phyloP scores from a whole-genome alignment of 2,797 vertebrate genomes.

The Leucoraja ocellata region DNA sequence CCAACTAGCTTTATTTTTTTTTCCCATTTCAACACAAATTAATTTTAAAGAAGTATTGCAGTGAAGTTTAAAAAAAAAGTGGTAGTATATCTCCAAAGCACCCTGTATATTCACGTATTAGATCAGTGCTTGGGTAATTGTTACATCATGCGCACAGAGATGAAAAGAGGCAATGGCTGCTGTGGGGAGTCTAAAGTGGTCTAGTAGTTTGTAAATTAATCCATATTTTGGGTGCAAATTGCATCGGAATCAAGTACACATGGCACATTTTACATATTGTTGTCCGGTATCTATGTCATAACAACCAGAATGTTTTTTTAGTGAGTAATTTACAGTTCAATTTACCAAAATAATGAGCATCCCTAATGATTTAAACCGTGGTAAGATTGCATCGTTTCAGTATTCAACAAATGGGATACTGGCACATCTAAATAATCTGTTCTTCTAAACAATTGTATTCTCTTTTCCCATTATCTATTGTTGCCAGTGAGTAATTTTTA shows the following conservation, averaged over 20 bases:
- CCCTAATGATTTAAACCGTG: neutral
- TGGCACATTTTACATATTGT: neutral
- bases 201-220: neutral
- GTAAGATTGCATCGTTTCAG: neutral
- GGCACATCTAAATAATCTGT: neutral
- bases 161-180: neutral
- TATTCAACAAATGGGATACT: neutral
- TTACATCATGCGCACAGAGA: neutral
- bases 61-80: neutral
- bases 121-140: neutral
- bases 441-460: neutral
- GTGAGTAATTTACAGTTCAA: neutral
- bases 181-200: neutral
- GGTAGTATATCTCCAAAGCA: neutral
- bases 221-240: too few species aligned
- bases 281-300: too few species aligned
- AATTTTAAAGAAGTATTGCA: neutral
- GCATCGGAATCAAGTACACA: neutral
- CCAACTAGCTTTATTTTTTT: neutral
- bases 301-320: neutral
- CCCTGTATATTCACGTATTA: neutral
- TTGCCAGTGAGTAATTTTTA: neutral
- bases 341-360: neutral
- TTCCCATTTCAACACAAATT: neutral
- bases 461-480: constrained; percentile 18